Percentiles rank a stretch among this genome's conserved stretches.
Conservation (phyloP, 2,888 invertebrate species). For the Altica lythri region DNA sequence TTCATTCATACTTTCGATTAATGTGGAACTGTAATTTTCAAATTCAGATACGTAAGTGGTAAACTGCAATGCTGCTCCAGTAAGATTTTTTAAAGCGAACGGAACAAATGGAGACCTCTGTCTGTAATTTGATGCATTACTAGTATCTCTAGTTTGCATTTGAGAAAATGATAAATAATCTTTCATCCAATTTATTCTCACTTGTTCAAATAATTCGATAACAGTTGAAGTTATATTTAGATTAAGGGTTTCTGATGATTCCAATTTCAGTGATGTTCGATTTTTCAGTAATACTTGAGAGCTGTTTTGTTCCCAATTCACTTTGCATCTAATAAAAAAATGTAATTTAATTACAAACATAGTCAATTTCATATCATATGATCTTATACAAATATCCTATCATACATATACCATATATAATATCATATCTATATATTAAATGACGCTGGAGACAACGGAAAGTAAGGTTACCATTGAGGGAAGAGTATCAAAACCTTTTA, state of each 20-base stretch:
- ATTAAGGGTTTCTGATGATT: constrained; percentile 76
- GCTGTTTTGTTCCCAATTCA: constrained; percentile 71
- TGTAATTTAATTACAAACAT: too few species aligned
- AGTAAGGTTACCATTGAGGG: too few species aligned
- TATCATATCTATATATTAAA: too few species aligned
- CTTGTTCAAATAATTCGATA: constrained; percentile 79
- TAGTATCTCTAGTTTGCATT: constrained; percentile 6
- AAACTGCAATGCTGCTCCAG: constrained; percentile 85
- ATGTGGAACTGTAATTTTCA: constrained; percentile 53
- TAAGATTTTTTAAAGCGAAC: constrained; percentile 89
- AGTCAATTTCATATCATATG: too few species aligned
- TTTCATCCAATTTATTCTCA: constrained; percentile 85
- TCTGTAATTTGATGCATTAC: constrained; percentile 59
- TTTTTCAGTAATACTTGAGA: constrained; percentile 63
- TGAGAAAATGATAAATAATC: constrained; percentile 75
- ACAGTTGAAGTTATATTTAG: constrained; percentile 89
- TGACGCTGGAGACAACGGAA: too few species aligned
- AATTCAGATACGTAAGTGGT: constrained; percentile 78
- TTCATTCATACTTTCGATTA: constrained; percentile 56
- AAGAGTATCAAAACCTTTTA: too few species aligned
- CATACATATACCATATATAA: too few species aligned
- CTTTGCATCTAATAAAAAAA: constrained; percentile 59
- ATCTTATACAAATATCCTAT: too few species aligned
- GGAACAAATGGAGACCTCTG: constrained; percentile 91
- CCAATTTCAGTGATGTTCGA: constrained; percentile 66